Evolutionary conservation across 2,113 vertebrate genomes (phyloP).

Genomic region (Entosphenus tridentatus): DNA sequence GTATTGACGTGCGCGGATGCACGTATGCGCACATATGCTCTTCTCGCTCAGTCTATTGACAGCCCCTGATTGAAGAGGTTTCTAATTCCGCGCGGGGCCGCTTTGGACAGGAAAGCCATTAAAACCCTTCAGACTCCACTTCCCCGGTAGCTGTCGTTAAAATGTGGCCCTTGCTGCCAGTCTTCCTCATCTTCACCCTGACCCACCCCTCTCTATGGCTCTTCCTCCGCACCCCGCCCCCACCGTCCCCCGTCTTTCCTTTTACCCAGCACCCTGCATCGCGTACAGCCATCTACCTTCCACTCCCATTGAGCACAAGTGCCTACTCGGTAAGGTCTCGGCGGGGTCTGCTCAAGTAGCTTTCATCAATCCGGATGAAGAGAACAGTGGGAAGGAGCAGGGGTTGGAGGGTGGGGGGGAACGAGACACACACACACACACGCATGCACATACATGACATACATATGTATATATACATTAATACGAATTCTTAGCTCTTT

Average conservation of each 20-base stretch:
- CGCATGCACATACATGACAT: background rate
- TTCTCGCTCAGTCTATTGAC: no score
- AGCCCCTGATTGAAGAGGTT: slow-evolving; percentile 2
- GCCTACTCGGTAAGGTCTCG: no score
- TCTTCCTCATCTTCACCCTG: background rate
- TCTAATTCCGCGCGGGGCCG: background rate
- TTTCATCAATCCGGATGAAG: background rate
- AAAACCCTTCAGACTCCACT: background rate
- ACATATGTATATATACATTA: no score
- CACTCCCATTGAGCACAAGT: no score
- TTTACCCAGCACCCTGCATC: no score
- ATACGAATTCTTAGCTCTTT: no score
- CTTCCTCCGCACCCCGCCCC: background rate
- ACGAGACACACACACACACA: background rate
- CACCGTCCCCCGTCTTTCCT: background rate
- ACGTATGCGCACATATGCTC: no score
- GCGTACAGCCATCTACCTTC: no score
- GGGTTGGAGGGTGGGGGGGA: background rate
- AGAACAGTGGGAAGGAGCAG: background rate
- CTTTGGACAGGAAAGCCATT: slow-evolving; percentile 1
- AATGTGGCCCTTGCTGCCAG: background rate
- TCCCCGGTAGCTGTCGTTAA: background rate
- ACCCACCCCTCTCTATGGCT: background rate
- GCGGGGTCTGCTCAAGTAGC: background rate
- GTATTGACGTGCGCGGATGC: no score